Base-by-base conservation (phyloP, 2,888 invertebrate genomes). In the Acrobasis repandana region DNA sequence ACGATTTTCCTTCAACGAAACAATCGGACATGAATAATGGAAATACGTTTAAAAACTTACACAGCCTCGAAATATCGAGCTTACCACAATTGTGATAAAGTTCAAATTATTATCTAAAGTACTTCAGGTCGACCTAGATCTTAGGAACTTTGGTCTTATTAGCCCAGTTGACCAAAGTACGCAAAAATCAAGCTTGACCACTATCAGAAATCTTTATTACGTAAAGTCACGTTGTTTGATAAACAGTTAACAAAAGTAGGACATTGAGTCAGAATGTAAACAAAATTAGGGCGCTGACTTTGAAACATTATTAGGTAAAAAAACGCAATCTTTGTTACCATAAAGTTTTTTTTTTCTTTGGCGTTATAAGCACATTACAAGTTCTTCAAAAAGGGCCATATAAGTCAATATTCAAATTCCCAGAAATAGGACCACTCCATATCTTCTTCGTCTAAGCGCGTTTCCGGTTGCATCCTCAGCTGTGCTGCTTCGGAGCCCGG, bases 1-100 rank as follows among this genome's bases (percentile, higher is more conserved):
- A 88, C 86, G 86, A 90, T 88, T 90, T 90, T 88, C 82, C 81
- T 82, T 87, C 85, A 86, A 78, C 75, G 68, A 71, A 80, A 85
- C 84, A 84, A 86, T 87, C 74, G 84, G 67, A 78, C 83, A 86
- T 89, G 88, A 90, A 89, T 90, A 87, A 90, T 90, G 84, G 79
- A 88, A 76, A 75, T 79, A 77, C 78, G 54, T 36, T 43, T 54
- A 54, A 38, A 14, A 54, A 15, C 54, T 11, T 10, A 16, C 0
- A 14, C 36, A 36, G 36, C 36, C 11, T 34, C 1, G 14, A 14
- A 54, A 54, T 16, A 20, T 54, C 18, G 43, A 38, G 43, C 18
- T 54, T 38, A 54, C 9, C 1, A 9, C 54, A 1, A 1, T 54
- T n/a, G 10, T 5, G 9, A 43, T 43, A 54, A 20, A 20, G 38